phyloP scores from a whole-genome alignment of 2,113 vertebrate species.

The Antigone vipio region DNA sequence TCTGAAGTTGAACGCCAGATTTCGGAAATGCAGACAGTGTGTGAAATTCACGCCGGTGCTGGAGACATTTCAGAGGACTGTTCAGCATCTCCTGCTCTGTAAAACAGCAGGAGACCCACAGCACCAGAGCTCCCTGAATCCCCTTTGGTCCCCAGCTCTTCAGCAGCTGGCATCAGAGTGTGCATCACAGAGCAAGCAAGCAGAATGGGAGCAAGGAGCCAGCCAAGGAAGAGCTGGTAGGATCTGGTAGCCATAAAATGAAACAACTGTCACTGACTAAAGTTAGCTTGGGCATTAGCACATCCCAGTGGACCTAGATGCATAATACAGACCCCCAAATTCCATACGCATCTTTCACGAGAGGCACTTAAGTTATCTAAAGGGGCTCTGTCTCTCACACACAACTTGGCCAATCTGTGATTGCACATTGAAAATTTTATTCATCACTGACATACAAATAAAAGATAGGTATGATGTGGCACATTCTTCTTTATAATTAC shows the following conservation, averaged over 20 bases:
- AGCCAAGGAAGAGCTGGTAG: neutral
- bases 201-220: neutral
- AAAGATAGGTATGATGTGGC: neutral
- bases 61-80: neutral
- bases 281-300: neutral
- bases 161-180: neutral
- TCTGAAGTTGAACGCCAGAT: neutral
- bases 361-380: neutral
- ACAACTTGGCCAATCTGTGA: neutral
- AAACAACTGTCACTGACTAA: neutral
- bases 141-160: neutral
- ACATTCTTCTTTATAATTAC: constrained; percentile 54
- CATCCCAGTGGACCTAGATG: neutral
- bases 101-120: neutral
- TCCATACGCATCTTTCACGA: accelerated
- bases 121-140: neutral
- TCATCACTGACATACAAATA: neutral
- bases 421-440: neutral
- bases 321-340: neutral
- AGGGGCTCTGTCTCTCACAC: neutral
- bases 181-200: neutral
- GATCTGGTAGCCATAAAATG: neutral
- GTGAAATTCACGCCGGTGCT: neutral
- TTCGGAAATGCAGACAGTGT: neutral
- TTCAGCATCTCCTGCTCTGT: neutral